Percentiles rank a stretch among this genome's conserved stretches.
phyloP scores from a whole-genome alignment of 2,113 vertebrate genomes.

The Chroicocephalus ridibundus region DNA sequence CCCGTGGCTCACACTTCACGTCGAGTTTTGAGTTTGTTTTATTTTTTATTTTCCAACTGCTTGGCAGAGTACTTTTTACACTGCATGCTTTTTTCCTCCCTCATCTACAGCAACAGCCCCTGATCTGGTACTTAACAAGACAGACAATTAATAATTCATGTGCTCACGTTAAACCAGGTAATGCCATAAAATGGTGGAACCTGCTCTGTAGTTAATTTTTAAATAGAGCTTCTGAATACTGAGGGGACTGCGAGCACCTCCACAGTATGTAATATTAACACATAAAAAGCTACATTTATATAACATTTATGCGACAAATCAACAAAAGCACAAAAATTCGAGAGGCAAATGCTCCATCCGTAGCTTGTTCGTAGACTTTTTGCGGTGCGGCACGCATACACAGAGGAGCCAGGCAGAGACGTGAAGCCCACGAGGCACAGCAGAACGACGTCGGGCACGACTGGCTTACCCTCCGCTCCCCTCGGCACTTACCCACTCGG shows the following conservation, averaged over 20 bases:
- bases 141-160: slow-evolving; percentile 89
- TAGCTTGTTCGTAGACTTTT: not conserved
- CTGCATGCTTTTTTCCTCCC: slow-evolving; percentile 77
- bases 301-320: slow-evolving; percentile 65
- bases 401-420: slow-evolving; percentile 28
- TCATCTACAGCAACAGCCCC: slow-evolving; percentile 80
- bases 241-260: slow-evolving; percentile 73
- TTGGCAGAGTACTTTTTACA: slow-evolving; percentile 70
- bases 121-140: slow-evolving; percentile 78
- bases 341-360: slow-evolving; percentile 32
- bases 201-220: slow-evolving; percentile 63
- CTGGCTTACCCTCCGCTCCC: not conserved
- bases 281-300: slow-evolving; percentile 62
- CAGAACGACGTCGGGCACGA: not conserved
- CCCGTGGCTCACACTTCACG: not conserved
- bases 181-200: slow-evolving; percentile 81
- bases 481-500: not conserved
- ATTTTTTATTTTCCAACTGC: slow-evolving; percentile 18
- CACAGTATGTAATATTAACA: slow-evolving; percentile 83
- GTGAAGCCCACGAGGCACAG: slow-evolving; percentile 1
- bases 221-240: slow-evolving; percentile 67
- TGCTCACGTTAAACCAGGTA: slow-evolving; percentile 92
- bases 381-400: not conserved
- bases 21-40: not conserved
- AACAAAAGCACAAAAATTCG: slow-evolving; percentile 37